phyloP scores from a whole-genome alignment of 2,113 vertebrate genomes.

The Thinocorus orbignyianus region DNA sequence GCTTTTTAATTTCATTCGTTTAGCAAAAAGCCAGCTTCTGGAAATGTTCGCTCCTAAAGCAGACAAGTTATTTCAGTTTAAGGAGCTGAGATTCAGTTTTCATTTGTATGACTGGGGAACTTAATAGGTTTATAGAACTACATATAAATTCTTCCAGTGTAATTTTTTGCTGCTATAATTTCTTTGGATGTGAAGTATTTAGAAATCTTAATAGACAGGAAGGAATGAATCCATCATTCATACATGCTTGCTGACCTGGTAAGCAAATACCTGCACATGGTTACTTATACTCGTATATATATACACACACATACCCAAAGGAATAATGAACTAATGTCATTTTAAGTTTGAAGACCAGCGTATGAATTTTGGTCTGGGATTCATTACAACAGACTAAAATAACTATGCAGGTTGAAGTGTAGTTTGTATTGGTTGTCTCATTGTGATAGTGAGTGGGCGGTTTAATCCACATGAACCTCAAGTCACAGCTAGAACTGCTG shows the following conservation, averaged over 20 bases:
- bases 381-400: slow-evolving; percentile 1
- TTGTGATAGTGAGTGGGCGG: neutral
- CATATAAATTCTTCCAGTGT: neutral
- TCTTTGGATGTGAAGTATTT: neutral
- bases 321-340: neutral
- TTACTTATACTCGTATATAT: neutral
- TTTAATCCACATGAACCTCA: slow-evolving; percentile 23
- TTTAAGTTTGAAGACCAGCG: neutral
- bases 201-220: neutral
- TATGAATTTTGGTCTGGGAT: neutral
- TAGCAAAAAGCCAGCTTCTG: neutral
- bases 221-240: neutral
- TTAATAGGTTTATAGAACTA: neutral
- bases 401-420: neutral
- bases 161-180: neutral
- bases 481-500: slow-evolving; percentile 19
- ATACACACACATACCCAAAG: neutral
- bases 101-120: neutral
- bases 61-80: neutral
- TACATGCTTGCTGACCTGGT: neutral
- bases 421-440: slow-evolving; percentile 9
- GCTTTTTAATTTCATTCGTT: neutral
- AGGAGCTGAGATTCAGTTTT: neutral
- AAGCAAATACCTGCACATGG: neutral
- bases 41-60: neutral